Percentiles rank a stretch among this genome's conserved stretches.
Evolutionary conservation across 1,140 invertebrate species (phyloP).

Genomic region (Drosophila subpulchrella): DNA sequence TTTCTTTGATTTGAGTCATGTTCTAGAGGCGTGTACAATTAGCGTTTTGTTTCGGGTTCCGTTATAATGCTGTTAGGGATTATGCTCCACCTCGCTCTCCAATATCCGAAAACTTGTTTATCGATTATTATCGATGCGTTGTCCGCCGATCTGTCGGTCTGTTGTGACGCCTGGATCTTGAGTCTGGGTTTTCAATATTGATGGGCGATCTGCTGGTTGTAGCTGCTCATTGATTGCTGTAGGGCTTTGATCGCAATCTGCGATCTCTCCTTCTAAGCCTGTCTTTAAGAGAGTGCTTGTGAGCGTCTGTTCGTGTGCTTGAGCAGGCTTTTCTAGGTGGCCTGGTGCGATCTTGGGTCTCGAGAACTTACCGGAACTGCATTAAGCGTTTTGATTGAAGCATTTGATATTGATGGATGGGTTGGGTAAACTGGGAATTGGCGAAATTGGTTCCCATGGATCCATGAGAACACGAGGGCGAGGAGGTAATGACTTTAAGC

Average conservation of each 20-base stretch:
- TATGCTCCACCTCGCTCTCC: constrained; percentile 42
- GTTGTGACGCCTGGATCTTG: constrained; percentile 38
- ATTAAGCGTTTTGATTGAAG: constrained; percentile 48
- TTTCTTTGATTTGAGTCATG: constrained; percentile 77
- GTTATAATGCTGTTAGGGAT: constrained; percentile 79
- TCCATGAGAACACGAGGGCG: constrained; percentile 9
- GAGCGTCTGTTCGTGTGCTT: constrained; percentile 1
- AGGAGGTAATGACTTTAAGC: constrained; percentile 1
- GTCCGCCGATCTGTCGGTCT: constrained; percentile 48
- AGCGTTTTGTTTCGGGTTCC: constrained; percentile 76
- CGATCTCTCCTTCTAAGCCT: constrained; percentile 43
- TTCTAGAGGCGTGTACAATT: constrained; percentile 81
- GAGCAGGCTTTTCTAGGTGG: constrained; percentile 61
- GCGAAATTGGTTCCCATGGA: constrained; percentile 39
- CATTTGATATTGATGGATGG: constrained; percentile 49
- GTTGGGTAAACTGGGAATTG: constrained; percentile 38
- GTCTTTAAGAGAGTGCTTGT: constrained; percentile 10
- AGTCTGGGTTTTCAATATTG: constrained; percentile 24
- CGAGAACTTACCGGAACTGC: constrained; percentile 50
- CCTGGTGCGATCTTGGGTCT: constrained; percentile 30
- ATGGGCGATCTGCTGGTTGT: constrained; percentile 14
- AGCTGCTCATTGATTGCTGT: constrained; percentile 31
- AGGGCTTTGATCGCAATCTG: constrained; percentile 42
- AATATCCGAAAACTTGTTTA: constrained; percentile 66
- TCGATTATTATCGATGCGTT: constrained; percentile 70